Conservation (phyloP, 2,888 invertebrate species). For the Agriopis aurantiaria region DNA sequence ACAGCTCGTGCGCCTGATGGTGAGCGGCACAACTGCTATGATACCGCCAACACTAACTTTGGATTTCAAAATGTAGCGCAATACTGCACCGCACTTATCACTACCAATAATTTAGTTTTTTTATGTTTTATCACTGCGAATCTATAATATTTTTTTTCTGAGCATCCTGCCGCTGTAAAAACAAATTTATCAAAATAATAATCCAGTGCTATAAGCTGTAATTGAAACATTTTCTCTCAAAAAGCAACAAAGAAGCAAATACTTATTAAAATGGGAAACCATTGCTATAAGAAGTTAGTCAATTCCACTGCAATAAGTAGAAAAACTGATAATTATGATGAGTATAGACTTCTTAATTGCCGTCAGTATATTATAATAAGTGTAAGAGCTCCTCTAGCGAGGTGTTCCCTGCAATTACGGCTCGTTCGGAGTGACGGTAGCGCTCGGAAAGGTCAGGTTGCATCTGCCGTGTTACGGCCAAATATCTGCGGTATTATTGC, state of each 20-base stretch:
- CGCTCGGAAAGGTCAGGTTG: conserved; percentile 31
- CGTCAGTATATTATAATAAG: conserved; percentile 6
- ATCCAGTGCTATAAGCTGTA: background rate
- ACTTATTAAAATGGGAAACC: too few relatives aligned
- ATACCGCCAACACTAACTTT: background rate
- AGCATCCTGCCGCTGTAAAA: too few relatives aligned
- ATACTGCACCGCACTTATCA: background rate
- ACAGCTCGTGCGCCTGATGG: background rate
- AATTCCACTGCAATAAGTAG: background rate
- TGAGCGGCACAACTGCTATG: background rate
- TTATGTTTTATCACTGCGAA: too few relatives aligned
- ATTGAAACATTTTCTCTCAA: background rate
- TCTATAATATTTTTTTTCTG: too few relatives aligned
- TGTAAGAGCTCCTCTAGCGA: conserved; percentile 9
- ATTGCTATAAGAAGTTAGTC: too few relatives aligned
- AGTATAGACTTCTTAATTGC: conserved; percentile 4
- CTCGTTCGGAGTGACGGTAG: conserved; percentile 23
- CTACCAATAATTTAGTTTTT: background rate
- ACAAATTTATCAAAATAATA: background rate
- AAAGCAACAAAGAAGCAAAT: too few relatives aligned
- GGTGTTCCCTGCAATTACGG: conserved; percentile 18
- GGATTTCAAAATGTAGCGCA: background rate
- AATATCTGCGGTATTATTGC: conserved; percentile 2
- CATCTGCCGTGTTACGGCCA: conserved; percentile 24
- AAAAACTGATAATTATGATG: background rate